Evolutionary conservation across 2,113 vertebrate genomes (phyloP), one percentile per base, ranked within the genome.

Genomic region (Anoura caudifer): DNA sequence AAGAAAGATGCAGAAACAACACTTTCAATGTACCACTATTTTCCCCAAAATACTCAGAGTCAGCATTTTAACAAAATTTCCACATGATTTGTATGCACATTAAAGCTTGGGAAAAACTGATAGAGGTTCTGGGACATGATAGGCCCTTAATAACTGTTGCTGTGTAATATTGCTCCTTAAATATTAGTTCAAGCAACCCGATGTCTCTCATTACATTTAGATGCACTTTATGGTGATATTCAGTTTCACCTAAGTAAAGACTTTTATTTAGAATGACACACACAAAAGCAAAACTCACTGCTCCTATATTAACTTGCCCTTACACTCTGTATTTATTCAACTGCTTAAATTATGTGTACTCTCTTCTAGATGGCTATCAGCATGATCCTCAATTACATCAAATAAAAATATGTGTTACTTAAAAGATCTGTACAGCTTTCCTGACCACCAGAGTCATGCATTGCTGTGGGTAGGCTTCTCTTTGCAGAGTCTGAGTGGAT

Each of bases 381-480:
- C 72, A 36, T 82, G 52, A 22, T 72, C 54, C 28, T 94, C n/a
- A 20, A 22, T 91, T 76, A 72, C 24, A 56, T 61, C 28, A 90
- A 94, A 76, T 94, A 82, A 87, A 93, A 94, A 38, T 73, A 45
- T 22, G 28, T 83, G 72, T 41, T 82, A 69, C 79, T 79, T 79
- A 88, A 31, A 95, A 72, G 36, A 84, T 95, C 50, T 87, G 5
- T 69, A 80, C 54, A 92, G 69, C 7, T 82, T 72, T 43, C 52
- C 7, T 36, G 85, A 11, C 24, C 59, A 70, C 36, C 26, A 33
- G 41, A 69, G 54, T 26, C 20, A 31, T 36, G 54, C 16, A 6
- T 36, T 22, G 24, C 76, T 72, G 14, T 67, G 3, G 63, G 5
- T n/a, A 70, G 0, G 36, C 28, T 90, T 95, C 72, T 73, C 20